These are phyloP conservation scores for Tipula vernalis DNA, from an alignment of 2,888 invertebrate genomes.

Conservation along the genomic window DNA sequence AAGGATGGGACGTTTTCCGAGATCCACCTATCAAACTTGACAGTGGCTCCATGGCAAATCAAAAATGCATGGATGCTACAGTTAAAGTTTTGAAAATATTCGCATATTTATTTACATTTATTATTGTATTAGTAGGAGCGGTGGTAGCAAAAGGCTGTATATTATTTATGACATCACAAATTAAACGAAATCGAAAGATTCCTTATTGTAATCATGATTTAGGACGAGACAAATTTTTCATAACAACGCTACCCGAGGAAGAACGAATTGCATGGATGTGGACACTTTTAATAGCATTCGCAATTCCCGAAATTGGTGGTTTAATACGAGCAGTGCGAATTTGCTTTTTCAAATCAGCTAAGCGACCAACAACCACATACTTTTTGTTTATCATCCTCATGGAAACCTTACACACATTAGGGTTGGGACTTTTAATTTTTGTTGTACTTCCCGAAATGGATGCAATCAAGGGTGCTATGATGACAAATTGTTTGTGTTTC, in stretches of 20 bases:
- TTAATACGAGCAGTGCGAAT: constrained; percentile 74
- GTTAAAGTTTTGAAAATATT: constrained; percentile 72
- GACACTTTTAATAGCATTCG: constrained; percentile 76
- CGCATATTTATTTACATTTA: constrained; percentile 74
- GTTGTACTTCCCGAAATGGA: constrained; percentile 84
- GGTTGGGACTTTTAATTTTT: constrained; percentile 76
- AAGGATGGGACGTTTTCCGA: constrained; percentile 95
- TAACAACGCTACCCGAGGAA: constrained; percentile 66
- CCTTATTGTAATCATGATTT: constrained; percentile 75
- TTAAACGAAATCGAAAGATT: constrained; percentile 61
- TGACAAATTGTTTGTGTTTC: constrained; percentile 90
- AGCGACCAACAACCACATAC: constrained; percentile 44
- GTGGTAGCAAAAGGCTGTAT: constrained; percentile 81
- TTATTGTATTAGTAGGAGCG: constrained; percentile 71
- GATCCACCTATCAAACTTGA: constrained; percentile 82
- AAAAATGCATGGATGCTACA: constrained; percentile 73
- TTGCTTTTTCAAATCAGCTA: constrained; percentile 82
- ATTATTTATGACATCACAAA: constrained; percentile 85
- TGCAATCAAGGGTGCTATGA: constrained; percentile 88
- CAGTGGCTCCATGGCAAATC: constrained; percentile 78
- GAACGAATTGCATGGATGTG: constrained; percentile 89
- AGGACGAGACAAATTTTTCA: constrained; percentile 73
- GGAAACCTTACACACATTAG: constrained; percentile 81
- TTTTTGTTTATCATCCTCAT: constrained; percentile 53
- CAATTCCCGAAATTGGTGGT: constrained; percentile 79